Evolutionary conservation across 2,113 vertebrate genomes (phyloP), one percentile per base, ranked within the genome.

Genomic region (Zosterops pallidus): DNA sequence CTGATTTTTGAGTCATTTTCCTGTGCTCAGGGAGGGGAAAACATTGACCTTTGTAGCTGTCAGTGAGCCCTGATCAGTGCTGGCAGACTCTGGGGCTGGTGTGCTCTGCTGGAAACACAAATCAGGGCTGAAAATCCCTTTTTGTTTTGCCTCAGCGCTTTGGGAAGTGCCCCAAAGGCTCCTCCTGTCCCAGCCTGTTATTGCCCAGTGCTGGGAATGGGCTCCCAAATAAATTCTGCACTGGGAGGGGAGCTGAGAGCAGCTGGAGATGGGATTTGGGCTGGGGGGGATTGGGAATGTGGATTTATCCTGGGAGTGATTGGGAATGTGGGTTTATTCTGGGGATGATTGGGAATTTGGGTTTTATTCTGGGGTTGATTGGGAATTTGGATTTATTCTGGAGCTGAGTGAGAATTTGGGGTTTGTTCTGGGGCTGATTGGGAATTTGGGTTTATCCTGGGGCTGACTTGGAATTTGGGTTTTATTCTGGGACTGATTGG

Each of bases 31-130:
- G 50, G 60, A 56, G 72, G 90, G 46, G 90, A 87, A 79, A 93
- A 65, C 86, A 80, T 72, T 29, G 94, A 93, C 79, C 90, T 96
- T 96, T 88, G 85, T 79, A 52, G 31, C 76, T 83, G 85, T 23
- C 90, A 87, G 74, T 17, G 14, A 35, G 33, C 46, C 37, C 81
- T 87, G 96, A 87, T 92, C 90, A 87, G 4, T 5, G 81, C 72
- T 91, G 93, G 75, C 56, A 70, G 53, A 78, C 79, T 6, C 26
- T 53, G 68, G 37, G 59, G 75, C 85, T 63, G 79, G 47, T 83
- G 92, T 17, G 70, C n/a, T 3, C 56, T 56, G 86, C 90, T 90
- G 90, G 29, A 3, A 37, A 64, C 70, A 88, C 31, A 80, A 95
- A 88, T 78, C 90, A 55, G 67, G 44, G 55, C 63, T 92, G 85